Evolutionary conservation across 2,888 invertebrate species (phyloP), one percentile per base, ranked within the genome.

Genomic region (Sminthurinus aureus): DNA sequence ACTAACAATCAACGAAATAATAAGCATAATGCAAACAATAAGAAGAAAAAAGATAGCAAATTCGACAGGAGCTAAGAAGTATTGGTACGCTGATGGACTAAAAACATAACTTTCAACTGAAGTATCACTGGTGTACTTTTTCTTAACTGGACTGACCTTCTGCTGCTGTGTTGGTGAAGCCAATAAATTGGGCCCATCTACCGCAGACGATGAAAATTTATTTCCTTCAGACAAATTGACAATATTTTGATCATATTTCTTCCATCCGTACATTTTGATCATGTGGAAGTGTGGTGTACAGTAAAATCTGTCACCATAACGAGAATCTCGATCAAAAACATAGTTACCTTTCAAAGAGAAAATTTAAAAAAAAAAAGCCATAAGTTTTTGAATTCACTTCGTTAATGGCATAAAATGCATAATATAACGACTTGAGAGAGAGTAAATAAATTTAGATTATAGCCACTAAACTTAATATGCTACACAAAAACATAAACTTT

Each of bases 281-380:
- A 85, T 84, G 22, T 85, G 84, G 79, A 84, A 87, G 66, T 88
- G 88, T 12, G 85, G 86, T 24, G 90, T 90, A 89, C 96, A 96
- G 90, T 94, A 96, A 90, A 96, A 94, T 88, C 93, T 91, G 77
- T 93, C 93, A 75, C 93, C 93, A 89, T 92, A 93, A 26, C 93
- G 92, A 86, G 93, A 94, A 87, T 94, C 94, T 22, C 93, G 91
- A 90, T 95, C 94, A 89, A 93, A 95, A 73, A 93, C 92, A 89
- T 95, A 95, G 84, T 93, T 94, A 75, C 93, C 93, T 91, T 85
- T 4, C 89, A 87, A 79, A 82, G 26, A 73, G 26, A 22, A 73
- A 73, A 73, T 0, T 8, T 9, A 4, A 73, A 4, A 38, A 38
- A 38, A 38, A 38, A 38, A 38, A 38, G n/a, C n/a, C n/a, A n/a